Percentiles rank a stretch among this genome's conserved stretches.
These are phyloP conservation scores for Brachyopa scutellaris DNA, from an alignment of 2,888 invertebrate species.

Conservation along the genomic window DNA sequence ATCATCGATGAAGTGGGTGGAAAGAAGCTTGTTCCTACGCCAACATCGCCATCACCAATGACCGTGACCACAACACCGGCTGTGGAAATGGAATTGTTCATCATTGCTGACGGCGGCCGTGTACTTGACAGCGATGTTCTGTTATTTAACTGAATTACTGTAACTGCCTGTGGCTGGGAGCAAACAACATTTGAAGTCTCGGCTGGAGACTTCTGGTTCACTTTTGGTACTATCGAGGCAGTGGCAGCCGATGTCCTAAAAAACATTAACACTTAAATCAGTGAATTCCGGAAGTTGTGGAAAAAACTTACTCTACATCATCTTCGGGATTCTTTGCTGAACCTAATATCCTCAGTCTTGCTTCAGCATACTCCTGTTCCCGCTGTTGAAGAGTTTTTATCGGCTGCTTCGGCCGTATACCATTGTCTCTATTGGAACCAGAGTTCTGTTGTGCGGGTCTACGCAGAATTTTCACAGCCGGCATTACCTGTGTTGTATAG, in stretches of 20 bases:
- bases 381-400: constrained; percentile 93
- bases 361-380: constrained; percentile 96
- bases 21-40: constrained; percentile 63
- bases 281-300: too few species aligned
- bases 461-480: constrained; percentile 92
- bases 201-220: constrained; percentile 26
- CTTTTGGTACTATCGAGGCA: constrained; percentile 35
- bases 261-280: constrained; percentile 11
- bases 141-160: constrained; percentile 26
- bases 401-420: constrained; percentile 87
- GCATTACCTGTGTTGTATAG: constrained; percentile 88
- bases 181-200: constrained; percentile 37
- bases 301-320: constrained; percentile 84
- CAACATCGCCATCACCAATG: constrained; percentile 74
- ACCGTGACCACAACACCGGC: constrained; percentile 46
- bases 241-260: constrained; percentile 61
- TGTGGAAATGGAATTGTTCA: constrained; percentile 23
- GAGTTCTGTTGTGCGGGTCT: constrained; percentile 84
- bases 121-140: constrained; percentile 28
- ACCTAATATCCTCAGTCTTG: constrained; percentile 93
- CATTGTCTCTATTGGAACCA: constrained; percentile 85
- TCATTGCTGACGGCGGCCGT: constrained; percentile 5
- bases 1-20: constrained; percentile 54
- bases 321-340: constrained; percentile 92
- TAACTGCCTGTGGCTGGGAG: constrained; percentile 9